Conservation (phyloP, 2,113 vertebrate genomes). For the Alligator mississippiensis region DNA sequence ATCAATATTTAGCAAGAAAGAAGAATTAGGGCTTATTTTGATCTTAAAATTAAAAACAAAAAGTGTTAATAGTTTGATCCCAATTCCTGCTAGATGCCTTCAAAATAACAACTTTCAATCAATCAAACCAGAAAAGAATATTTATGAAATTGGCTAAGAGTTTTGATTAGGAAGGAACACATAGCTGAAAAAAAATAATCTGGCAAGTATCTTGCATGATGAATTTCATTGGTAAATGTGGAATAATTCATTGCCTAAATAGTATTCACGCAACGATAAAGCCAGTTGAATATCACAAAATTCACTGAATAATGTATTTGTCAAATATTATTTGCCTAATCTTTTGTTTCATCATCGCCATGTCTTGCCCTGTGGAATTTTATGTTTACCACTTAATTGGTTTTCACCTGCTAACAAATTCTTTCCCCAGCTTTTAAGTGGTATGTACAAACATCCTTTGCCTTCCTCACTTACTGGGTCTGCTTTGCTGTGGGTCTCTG, state of each 20-base stretch:
- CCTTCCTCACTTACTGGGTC: not conserved
- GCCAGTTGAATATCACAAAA: not conserved
- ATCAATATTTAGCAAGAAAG: not conserved
- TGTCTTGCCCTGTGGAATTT: conserved; percentile 8
- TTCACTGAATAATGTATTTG: not conserved
- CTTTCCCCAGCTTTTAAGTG: not conserved
- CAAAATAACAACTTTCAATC: not conserved
- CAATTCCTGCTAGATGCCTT: not conserved
- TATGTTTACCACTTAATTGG: not conserved
- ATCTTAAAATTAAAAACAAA: not conserved
- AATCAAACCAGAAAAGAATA: not conserved
- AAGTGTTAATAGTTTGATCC: not conserved
- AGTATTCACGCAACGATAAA: not conserved
- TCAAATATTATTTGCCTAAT: not conserved
- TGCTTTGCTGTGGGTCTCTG: not conserved
- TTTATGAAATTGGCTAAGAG: not conserved
- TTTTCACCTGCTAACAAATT: not conserved
- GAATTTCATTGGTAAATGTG: not conserved
- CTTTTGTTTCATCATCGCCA: not conserved
- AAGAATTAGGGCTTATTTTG: not conserved
- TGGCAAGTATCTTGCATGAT: not conserved
- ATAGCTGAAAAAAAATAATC: not conserved
- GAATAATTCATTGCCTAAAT: not conserved
- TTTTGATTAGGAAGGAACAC: not conserved
- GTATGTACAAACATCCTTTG: not conserved